Percentiles rank a stretch among this genome's conserved stretches.
Conservation (phyloP, 92 coral and sea anemone genomes). For the Heteractis magnifica region DNA sequence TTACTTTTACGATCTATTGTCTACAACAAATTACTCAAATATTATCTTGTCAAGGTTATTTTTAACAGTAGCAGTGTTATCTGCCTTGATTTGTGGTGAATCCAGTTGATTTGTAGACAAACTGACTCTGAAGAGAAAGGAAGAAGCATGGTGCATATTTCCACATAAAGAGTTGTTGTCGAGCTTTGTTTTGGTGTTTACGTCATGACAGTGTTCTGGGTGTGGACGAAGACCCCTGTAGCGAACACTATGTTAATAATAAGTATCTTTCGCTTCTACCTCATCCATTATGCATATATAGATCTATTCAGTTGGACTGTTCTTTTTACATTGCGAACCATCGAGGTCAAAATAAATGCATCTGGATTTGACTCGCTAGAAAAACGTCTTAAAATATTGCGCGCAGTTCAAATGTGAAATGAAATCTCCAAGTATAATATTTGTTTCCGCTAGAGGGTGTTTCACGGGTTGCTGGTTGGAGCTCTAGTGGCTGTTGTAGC, state of each 20-base stretch:
- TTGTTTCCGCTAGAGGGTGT: background rate
- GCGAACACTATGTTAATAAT: background rate
- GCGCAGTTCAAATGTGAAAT: too few species aligned
- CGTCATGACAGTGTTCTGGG: constrained; percentile 17
- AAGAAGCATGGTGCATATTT: background rate
- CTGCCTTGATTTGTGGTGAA: background rate
- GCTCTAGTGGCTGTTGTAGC: background rate
- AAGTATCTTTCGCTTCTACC: constrained; percentile 19
- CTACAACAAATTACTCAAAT: constrained; percentile 24
- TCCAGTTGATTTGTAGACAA: constrained; percentile 16
- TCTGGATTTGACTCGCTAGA: background rate
- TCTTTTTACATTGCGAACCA: background rate
- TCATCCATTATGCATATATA: constrained; percentile 2
- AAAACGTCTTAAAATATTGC: too few species aligned
- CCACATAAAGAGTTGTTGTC: background rate
- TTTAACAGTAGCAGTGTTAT: constrained; percentile 10
- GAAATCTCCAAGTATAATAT: background rate
- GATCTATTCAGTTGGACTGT: background rate
- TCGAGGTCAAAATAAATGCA: background rate
- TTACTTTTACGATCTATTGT: constrained; percentile 25
- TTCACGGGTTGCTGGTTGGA: background rate
- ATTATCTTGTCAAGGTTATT: constrained; percentile 22
- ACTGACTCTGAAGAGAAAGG: constrained; percentile 7
- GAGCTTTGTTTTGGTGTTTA: constrained; percentile 9
- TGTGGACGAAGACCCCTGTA: constrained; percentile 8